A percentile compares a stretch with the other conserved stretches of the same genome.
Evolutionary conservation across 2,113 vertebrate genomes (phyloP).

Genomic region (Tamias sibiricus): DNA sequence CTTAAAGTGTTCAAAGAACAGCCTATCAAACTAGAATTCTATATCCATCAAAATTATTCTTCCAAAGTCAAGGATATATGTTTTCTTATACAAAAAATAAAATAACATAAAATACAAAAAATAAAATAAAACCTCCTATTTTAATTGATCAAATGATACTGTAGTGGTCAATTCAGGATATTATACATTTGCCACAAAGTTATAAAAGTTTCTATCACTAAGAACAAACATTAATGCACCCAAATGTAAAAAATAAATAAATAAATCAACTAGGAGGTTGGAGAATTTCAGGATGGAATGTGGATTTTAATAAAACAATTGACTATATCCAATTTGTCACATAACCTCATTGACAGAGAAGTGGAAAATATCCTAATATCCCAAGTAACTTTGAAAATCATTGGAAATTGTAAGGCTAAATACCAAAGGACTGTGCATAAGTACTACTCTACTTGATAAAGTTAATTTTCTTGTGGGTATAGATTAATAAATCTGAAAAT

Average conservation of each 20-base stretch:
- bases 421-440: background rate
- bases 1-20: background rate
- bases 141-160: background rate
- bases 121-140: background rate
- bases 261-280: background rate
- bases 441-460: background rate
- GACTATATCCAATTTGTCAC: background rate
- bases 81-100: background rate
- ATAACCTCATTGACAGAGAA: background rate
- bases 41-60: background rate
- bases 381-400: background rate
- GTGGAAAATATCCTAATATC: background rate
- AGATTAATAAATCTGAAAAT: background rate
- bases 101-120: too few species aligned
- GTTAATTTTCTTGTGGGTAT: background rate
- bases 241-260: background rate
- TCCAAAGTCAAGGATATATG: background rate
- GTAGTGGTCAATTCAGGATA: background rate
- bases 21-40: background rate
- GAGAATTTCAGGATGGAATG: background rate
- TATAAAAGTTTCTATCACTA: background rate
- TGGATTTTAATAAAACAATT: background rate
- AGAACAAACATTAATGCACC: background rate
- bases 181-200: background rate
- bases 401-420: background rate